A percentile compares a stretch with the other conserved stretches of the same genome.
Conservation (phyloP, 2,797 vertebrate genomes). For the Melanotaenia maccullochi region DNA sequence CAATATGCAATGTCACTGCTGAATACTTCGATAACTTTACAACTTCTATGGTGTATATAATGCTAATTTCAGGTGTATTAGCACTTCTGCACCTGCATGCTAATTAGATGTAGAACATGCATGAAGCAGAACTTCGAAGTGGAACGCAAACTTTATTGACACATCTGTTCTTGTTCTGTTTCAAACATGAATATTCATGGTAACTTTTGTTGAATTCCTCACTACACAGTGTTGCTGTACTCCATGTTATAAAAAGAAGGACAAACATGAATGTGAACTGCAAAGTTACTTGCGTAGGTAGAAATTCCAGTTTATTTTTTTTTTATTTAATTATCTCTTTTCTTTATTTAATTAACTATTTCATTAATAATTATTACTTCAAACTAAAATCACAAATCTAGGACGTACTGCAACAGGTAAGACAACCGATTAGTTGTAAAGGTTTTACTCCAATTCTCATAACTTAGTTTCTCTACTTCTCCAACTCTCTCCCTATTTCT, state of each 20-base stretch:
- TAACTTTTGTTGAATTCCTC: too few relatives aligned
- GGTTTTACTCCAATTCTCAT: background rate
- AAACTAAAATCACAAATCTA: background rate
- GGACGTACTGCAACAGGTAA: background rate
- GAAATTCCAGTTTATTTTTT: background rate
- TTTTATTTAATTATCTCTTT: background rate
- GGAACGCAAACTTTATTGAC: background rate
- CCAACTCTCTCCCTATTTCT: slow-evolving; percentile 18
- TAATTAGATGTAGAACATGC: background rate
- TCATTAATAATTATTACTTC: background rate
- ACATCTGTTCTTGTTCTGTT: background rate
- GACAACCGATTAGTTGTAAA: background rate
- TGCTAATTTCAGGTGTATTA: background rate
- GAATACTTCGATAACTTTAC: background rate
- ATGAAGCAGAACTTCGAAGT: background rate
- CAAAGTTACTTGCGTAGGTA: background rate
- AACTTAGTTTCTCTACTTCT: slow-evolving; percentile 2
- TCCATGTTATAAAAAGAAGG: background rate
- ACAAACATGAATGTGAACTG: background rate
- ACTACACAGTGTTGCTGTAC: background rate
- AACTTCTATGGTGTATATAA: background rate
- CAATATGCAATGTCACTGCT: background rate
- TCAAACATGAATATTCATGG: background rate
- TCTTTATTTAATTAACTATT: background rate
- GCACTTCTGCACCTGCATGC: background rate